Percentiles rank a stretch among this genome's conserved stretches.
phyloP scores from a whole-genome alignment of 2,797 vertebrate genomes.

The Netta rufina region DNA sequence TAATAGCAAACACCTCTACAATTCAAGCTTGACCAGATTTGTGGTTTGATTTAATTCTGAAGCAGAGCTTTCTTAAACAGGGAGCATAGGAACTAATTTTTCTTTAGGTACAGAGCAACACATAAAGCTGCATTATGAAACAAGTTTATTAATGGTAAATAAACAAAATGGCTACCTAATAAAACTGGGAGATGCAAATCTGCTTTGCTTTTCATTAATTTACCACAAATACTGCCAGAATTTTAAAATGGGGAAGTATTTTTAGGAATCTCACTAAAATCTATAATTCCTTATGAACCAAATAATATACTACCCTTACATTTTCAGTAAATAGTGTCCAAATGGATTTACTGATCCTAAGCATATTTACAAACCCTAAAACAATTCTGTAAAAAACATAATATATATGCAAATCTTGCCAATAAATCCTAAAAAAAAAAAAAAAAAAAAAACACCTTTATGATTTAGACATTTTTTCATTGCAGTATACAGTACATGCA shows the following conservation, averaged over 20 bases:
- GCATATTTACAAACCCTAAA: constrained; percentile 13
- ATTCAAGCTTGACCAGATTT: background rate
- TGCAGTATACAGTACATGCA: background rate
- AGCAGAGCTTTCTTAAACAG: background rate
- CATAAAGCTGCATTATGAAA: background rate
- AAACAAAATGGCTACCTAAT: background rate
- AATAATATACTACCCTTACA: background rate
- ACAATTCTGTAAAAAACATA: constrained; percentile 34
- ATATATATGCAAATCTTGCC: background rate
- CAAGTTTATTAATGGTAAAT: background rate
- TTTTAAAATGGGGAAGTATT: background rate
- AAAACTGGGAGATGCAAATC: background rate
- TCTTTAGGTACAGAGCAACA: background rate
- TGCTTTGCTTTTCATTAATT: background rate
- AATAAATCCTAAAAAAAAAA: constrained; percentile 26
- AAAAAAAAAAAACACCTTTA: background rate
- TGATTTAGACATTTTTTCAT: constrained; percentile 8
- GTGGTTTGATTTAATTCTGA: background rate
- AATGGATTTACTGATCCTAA: constrained; percentile 30
- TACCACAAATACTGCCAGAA: background rate
- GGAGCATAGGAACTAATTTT: background rate
- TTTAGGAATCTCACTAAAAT: background rate
- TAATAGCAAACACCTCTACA: background rate
- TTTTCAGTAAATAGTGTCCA: constrained; percentile 35
- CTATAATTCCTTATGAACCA: background rate